Evolutionary conservation across 2,113 vertebrate genomes (phyloP).

Genomic region (Gallinago jamesoni): DNA sequence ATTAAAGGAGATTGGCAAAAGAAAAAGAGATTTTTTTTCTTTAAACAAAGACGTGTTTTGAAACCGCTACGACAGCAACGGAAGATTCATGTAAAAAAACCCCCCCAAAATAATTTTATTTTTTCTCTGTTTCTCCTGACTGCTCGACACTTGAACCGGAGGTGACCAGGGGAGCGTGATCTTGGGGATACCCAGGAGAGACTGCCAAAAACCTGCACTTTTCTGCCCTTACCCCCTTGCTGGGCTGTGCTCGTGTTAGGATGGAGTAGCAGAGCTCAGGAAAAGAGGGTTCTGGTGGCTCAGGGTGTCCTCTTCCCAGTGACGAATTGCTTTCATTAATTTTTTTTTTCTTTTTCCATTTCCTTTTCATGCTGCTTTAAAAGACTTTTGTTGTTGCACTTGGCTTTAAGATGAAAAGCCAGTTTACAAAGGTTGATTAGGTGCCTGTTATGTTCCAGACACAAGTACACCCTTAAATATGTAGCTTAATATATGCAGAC

Average conservation of each 20-base stretch:
- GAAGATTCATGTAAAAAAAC: neutral
- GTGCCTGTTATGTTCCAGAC: slow-evolving; percentile 40
- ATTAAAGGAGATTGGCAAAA: neutral
- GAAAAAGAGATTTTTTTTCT: neutral
- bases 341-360: neutral
- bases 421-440: slow-evolving; percentile 47
- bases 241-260: neutral
- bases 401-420: slow-evolving; percentile 47
- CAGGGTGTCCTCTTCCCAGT: neutral
- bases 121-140: neutral
- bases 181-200: fast-evolving
- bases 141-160: neutral
- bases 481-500: slow-evolving; percentile 11
- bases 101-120: fast-evolving
- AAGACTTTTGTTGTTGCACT: slow-evolving; percentile 32
- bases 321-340: neutral
- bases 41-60: neutral
- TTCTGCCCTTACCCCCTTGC: neutral
- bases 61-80: neutral
- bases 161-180: neutral
- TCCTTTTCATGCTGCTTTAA: slow-evolving; percentile 28
- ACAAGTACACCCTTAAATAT: slow-evolving; percentile 20
- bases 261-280: neutral
- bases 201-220: neutral
- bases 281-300: neutral